Evolutionary conservation across 35 echinoderm and acorn worm genomes (phyloP).

Genomic region (Acanthaster planci): DNA sequence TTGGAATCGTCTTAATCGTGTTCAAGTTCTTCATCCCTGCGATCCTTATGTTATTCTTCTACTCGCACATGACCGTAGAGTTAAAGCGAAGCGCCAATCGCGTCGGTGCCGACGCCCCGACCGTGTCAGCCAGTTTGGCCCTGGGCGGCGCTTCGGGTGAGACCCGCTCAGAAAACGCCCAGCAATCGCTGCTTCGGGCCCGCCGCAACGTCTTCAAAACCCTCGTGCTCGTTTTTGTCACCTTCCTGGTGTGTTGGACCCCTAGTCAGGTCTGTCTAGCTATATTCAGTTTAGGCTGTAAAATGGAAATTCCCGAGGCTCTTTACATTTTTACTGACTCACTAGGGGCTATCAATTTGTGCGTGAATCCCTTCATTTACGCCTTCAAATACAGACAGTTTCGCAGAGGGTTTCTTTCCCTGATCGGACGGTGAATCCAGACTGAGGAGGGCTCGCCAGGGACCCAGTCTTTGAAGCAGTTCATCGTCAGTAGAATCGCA

Average conservation of each 20-base stretch:
- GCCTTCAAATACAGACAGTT: conserved; percentile 83
- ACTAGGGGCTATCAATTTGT: conserved; percentile 64
- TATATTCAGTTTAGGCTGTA: conserved; percentile 48
- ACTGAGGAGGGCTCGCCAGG: neutral
- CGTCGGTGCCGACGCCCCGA: neutral
- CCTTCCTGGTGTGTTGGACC: conserved; percentile 75
- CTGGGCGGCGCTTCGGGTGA: neutral
- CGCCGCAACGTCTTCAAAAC: conserved; percentile 67
- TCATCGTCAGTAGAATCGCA: too few species aligned
- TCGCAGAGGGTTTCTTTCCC: conserved; percentile 41
- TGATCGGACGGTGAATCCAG: neutral
- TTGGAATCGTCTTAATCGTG: conserved; percentile 62
- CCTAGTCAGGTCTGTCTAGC: conserved; percentile 71
- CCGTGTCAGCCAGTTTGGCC: neutral
- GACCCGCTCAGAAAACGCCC: neutral
- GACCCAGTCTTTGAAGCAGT: too few species aligned
- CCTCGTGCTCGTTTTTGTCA: conserved; percentile 64
- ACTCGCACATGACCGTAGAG: conserved; percentile 36
- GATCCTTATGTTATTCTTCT: conserved; percentile 49
- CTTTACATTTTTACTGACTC: conserved; percentile 47
- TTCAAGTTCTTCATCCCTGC: conserved; percentile 70
- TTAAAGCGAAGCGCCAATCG: neutral
- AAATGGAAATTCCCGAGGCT: conserved; percentile 29
- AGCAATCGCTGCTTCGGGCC: conserved; percentile 31
- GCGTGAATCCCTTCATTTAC: conserved; percentile 86